phyloP scores from a whole-genome alignment of 2,888 invertebrate genomes.

The Eupithecia vulgata region DNA sequence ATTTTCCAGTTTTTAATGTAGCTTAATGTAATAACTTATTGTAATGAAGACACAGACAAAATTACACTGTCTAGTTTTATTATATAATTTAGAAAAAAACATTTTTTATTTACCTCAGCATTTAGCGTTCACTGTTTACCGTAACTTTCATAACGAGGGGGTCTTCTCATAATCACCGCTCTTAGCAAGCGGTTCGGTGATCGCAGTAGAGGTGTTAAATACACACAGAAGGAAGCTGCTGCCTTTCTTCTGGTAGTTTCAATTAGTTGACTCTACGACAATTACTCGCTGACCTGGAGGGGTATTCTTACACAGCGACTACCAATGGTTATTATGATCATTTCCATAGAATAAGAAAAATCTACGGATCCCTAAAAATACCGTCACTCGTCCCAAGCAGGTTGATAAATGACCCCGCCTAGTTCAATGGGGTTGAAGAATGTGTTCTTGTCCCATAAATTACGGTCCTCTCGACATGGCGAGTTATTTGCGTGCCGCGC shows the following conservation, averaged over 20 bases:
- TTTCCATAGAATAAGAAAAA: not conserved
- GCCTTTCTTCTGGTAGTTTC: not conserved
- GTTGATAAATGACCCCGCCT: conserved; percentile 4
- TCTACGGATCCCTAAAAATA: not conserved
- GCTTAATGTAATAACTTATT: not conserved
- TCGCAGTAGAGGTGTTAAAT: not conserved
- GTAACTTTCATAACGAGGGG: too few relatives aligned
- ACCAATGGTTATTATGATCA: too few relatives aligned
- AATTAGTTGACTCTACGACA: too few relatives aligned
- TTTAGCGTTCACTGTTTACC: too few relatives aligned
- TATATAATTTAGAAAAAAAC: too few relatives aligned
- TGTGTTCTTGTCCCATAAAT: conserved; percentile 22
- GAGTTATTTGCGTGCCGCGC: conserved; percentile 18
- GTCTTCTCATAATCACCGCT: not conserved
- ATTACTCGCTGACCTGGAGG: too few relatives aligned
- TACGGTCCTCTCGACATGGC: conserved; percentile 17
- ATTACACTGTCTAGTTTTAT: too few relatives aligned
- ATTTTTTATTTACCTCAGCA: too few relatives aligned
- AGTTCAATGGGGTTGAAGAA: conserved; percentile 16
- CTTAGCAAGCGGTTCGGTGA: not conserved
- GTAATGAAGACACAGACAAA: too few relatives aligned
- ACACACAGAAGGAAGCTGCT: too few relatives aligned
- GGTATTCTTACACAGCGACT: too few relatives aligned
- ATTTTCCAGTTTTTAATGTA: not conserved
- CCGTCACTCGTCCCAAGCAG: conserved; percentile 3